Evolutionary conservation across 2,888 invertebrate species (phyloP), one percentile per base, ranked within the genome.

Genomic region (Acleris cristana): DNA sequence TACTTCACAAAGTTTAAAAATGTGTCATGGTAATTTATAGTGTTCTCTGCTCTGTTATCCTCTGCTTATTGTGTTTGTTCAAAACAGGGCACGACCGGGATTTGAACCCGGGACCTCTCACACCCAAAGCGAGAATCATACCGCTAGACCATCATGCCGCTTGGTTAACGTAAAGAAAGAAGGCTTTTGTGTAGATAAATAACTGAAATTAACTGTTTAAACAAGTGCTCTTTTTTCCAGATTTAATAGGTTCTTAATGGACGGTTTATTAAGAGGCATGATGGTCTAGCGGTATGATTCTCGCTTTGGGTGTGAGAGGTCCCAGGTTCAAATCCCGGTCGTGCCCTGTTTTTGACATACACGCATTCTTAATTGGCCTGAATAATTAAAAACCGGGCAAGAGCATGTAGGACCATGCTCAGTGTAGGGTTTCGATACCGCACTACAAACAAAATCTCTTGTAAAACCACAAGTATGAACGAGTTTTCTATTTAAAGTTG

Each of bases 211-310:
- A n/a, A 18, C 8, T 48, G 48, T 18, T 48, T 48, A 48, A 7
- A 48, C 48, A 48, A 18, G 18, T 48, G 48, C 5, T 6, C 34
- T 1, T 0, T 18, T 18, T 18, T 48, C 8, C 8, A 2, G 16
- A 40, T 19, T 55, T 44, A 23, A 19, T 21, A 56, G 34, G 34
- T 16, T 2, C 16, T 56, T 16, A 16, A 18, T 44, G n/a, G 1
- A 44, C 8, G 40, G 7, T 56, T 14, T 44, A 16, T 1, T 57
- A 70, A 67, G 61, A 69, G 86, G 87, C 87, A 86, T 86, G 86
- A 85, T 87, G 86, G 87, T 88, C 86, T 87, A 87, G 86, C 81
- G 86, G 87, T 84, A 87, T 87, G 86, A 87, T 87, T 86, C 82
- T 85, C 85, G 84, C 86, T 87, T 86, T 81, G 88, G 88, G 87